These are phyloP conservation scores for Ceryle rudis DNA, from an alignment of 2,797 vertebrate species.

Conservation along the genomic window DNA sequence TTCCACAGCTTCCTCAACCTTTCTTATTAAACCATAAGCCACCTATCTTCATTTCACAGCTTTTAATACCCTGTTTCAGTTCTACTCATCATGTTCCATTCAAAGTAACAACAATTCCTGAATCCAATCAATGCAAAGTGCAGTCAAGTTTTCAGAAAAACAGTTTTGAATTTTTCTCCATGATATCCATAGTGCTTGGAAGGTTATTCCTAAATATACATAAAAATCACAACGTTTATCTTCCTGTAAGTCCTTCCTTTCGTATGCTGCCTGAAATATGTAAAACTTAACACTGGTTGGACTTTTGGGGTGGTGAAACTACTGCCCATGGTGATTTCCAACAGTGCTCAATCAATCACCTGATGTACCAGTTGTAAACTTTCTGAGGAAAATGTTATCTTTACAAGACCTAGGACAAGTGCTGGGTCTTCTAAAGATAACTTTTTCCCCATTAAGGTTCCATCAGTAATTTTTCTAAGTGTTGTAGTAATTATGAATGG, in stretches of 20 bases:
- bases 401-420: background rate
- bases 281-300: background rate
- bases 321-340: background rate
- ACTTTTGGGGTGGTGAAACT: background rate
- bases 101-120: background rate
- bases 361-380: background rate
- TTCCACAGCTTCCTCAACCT: background rate
- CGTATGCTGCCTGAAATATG: background rate
- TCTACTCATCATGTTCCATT: background rate
- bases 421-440: too few relatives aligned
- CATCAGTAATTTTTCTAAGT: background rate
- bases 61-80: background rate
- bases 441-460: too few relatives aligned
- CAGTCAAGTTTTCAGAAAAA: background rate
- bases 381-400: background rate
- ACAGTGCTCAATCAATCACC: background rate
- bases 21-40: background rate
- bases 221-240: background rate
- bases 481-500: background rate
- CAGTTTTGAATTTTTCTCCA: background rate
- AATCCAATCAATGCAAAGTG: background rate
- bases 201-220: background rate
- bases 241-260: background rate
- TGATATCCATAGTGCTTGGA: accelerated
- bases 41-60: background rate